phyloP scores from a whole-genome alignment of 2,113 vertebrate species.

The Poecile atricapillus region DNA sequence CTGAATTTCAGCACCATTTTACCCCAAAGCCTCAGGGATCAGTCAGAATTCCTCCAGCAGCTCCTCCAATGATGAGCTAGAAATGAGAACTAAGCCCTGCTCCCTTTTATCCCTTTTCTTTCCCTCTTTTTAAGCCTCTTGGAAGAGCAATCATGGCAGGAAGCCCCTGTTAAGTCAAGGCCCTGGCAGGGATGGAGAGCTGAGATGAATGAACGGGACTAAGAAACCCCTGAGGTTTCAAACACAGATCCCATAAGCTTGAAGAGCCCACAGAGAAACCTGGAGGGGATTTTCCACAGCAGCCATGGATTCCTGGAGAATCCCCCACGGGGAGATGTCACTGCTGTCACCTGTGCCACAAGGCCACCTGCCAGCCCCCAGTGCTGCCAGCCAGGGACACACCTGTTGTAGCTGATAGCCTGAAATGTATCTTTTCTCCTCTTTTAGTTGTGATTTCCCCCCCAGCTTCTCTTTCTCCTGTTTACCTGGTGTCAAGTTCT shows the following conservation, averaged over 20 bases:
- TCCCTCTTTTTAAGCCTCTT: background rate
- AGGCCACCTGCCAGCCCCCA: background rate
- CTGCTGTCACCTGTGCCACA: background rate
- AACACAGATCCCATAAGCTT: background rate
- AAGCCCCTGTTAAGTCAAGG: background rate
- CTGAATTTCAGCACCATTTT: background rate
- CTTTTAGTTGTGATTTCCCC: too few relatives aligned
- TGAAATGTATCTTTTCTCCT: too few relatives aligned
- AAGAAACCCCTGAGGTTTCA: background rate
- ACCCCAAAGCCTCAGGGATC: background rate
- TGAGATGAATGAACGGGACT: background rate
- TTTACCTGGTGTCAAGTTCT: too few relatives aligned
- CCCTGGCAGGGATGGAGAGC: background rate
- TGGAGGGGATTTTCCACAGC: background rate
- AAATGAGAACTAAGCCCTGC: background rate
- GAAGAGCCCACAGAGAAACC: accelerated
- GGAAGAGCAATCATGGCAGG: background rate
- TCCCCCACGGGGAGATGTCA: accelerated
- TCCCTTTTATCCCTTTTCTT: background rate
- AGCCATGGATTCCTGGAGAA: background rate
- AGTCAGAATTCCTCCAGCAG: background rate
- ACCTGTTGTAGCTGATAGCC: too few relatives aligned
- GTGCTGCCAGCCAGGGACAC: background rate
- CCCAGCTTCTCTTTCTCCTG: too few relatives aligned
- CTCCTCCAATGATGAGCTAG: background rate